These are phyloP conservation scores for Galeruca laticollis DNA, from an alignment of 2,888 invertebrate genomes.

Conservation along the genomic window DNA sequence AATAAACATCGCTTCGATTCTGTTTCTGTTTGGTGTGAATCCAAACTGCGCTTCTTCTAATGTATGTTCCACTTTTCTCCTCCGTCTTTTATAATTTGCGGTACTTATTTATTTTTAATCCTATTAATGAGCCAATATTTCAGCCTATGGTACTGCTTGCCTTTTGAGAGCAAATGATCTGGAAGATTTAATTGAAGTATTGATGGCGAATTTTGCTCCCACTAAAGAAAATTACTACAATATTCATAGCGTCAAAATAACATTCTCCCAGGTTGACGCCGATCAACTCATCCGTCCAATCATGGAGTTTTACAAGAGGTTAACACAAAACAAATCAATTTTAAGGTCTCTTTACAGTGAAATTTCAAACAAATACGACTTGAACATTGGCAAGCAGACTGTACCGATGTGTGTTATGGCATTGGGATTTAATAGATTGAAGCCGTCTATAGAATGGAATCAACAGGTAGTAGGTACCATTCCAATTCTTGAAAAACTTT, in stretches of 20 bases:
- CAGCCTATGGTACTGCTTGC: slow-evolving; percentile 64
- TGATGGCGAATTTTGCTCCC: slow-evolving; percentile 62
- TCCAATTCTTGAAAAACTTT: too few relatives aligned
- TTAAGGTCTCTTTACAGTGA: slow-evolving; percentile 58
- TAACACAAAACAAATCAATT: slow-evolving; percentile 64
- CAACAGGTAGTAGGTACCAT: slow-evolving; percentile 29
- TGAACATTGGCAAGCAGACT: slow-evolving; percentile 61
- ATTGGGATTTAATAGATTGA: slow-evolving; percentile 59
- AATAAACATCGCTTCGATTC: too few relatives aligned
- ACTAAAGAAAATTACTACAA: slow-evolving; percentile 58
- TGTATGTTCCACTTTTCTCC: too few relatives aligned
- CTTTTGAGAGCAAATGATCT: slow-evolving; percentile 61
- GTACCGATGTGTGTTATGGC: slow-evolving; percentile 62
- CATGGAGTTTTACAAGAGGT: slow-evolving; percentile 62
- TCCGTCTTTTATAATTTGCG: too few relatives aligned
- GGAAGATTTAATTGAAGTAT: slow-evolving; percentile 59
- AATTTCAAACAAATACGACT: slow-evolving; percentile 53
- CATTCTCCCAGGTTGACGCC: slow-evolving; percentile 54
- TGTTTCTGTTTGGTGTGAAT: too few relatives aligned
- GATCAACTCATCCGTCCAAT: slow-evolving; percentile 63
- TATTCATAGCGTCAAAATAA: slow-evolving; percentile 57
- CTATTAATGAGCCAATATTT: slow-evolving; percentile 25
- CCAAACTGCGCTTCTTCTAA: too few relatives aligned
- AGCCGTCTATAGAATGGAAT: slow-evolving; percentile 58
- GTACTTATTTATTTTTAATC: too few relatives aligned